phyloP scores from a whole-genome alignment of 2,888 invertebrate genomes.

The Bombyx huttoni region DNA sequence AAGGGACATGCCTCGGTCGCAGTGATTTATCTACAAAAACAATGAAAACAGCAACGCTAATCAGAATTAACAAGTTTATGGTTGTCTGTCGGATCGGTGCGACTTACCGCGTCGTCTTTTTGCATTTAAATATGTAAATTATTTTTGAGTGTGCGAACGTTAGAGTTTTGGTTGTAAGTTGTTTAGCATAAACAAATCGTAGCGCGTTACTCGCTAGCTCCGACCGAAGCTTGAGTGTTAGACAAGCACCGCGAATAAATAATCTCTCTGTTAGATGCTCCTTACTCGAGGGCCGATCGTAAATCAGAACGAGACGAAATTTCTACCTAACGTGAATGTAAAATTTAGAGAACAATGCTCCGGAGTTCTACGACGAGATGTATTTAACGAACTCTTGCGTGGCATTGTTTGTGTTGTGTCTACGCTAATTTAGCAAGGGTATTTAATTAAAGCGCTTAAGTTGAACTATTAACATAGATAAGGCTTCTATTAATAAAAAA shows the following conservation, averaged over 20 bases:
- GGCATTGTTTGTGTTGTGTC: constrained; percentile 8
- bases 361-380: constrained; percentile 34
- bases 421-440: too few species aligned
- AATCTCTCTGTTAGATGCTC: constrained; percentile 47
- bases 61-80: constrained; percentile 45
- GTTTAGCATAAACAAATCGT: constrained; percentile 60
- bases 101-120: constrained; percentile 30
- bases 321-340: constrained; percentile 54
- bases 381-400: constrained; percentile 36
- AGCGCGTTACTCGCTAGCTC: constrained; percentile 14
- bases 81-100: constrained; percentile 23
- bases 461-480: too few species aligned
- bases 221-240: constrained; percentile 22
- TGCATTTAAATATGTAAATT: constrained; percentile 55
- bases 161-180: constrained; percentile 38
- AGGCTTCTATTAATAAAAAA: too few species aligned
- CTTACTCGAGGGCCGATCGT: constrained; percentile 42
- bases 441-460: too few species aligned
- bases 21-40: constrained; percentile 46
- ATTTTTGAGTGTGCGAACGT: constrained; percentile 43
- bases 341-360: constrained; percentile 50
- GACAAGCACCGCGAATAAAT: constrained; percentile 47
- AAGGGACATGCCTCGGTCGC: constrained; percentile 41
- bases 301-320: constrained; percentile 54
- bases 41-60: constrained; percentile 32